Base-by-base conservation (phyloP, 2,797 vertebrate genomes). In the Melanotaenia nigrans region DNA sequence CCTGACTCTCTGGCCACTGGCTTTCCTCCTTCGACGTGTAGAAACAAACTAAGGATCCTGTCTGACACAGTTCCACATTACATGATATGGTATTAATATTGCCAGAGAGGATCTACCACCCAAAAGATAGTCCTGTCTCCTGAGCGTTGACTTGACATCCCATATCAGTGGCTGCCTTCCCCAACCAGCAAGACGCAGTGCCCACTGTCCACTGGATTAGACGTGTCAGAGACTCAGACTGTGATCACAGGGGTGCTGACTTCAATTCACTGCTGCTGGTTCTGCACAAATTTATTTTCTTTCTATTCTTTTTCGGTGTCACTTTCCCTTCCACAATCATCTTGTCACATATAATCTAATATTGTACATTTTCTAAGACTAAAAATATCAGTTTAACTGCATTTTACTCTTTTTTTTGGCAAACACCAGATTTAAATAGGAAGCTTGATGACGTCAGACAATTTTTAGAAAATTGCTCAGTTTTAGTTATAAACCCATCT, bases 141-240 rank as follows among this genome's bases (percentile, higher is more conserved):
- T 66, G 10, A 28, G 51, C 22, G 36, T 42, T 38, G 35, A 65
- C 63, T 55, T 40, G 51, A 55, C 35, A 12, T 55, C 22, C 49
- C 35, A 36, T 55, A 30, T 65, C 33, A 30, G 51, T 40, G 63
- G 10, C 49, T 65, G n/a, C 30, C 49, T 55, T 28, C 36, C 63
- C 25, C 36, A 42, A 22, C 24, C 64, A 42, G 24, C 51, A 54
- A 9, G n/a, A 54, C 11, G 51, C 13, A 54, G 28, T 60, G 47
- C 49, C 49, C 45, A 35, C 79, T 75, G 58, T 62, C 74, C 45
- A 54, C 73, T 47, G 73, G 55, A 9, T 65, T 20, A 75, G 61
- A 71, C 61, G 60, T 69, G 68, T 71, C 73, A 69, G 53, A 68
- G 57, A 35, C 40, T 78, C 77, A 38, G 68, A 64, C 32, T 78